Conservation (phyloP, 2,888 invertebrate genomes). For the Polymixis flavicincta region DNA sequence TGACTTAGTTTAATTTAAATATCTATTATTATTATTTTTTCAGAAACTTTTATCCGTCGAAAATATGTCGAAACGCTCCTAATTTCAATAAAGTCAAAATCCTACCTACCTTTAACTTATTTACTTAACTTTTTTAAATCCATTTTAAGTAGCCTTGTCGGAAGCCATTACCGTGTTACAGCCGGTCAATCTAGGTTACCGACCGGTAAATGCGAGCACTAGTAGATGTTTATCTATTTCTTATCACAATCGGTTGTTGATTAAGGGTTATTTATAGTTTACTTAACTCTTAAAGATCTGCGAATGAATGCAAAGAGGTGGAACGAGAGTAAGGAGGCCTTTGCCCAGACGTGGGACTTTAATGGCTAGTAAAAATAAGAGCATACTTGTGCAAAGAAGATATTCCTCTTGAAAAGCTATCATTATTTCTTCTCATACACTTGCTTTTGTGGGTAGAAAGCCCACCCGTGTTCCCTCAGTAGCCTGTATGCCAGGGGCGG, state of each 20-base stretch:
- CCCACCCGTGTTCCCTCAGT: no score
- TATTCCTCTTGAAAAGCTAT: background rate
- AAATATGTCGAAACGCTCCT: no score
- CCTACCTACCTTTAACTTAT: background rate
- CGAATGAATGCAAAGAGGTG: background rate
- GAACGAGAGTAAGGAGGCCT: no score
- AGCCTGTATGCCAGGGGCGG: no score
- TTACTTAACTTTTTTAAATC: background rate
- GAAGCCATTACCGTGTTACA: background rate
- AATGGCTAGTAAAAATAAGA: no score
- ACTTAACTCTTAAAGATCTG: background rate
- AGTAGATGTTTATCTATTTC: slow-evolving; percentile 21
- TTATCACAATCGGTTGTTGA: slow-evolving; percentile 25
- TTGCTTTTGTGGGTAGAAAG: no score
- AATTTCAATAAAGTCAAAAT: background rate
- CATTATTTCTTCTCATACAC: no score
- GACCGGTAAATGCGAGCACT: slow-evolving; percentile 4
- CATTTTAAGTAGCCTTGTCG: background rate
- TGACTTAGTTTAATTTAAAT: background rate
- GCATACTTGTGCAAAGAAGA: background rate
- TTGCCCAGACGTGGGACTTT: no score
- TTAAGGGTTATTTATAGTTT: slow-evolving; percentile 8
- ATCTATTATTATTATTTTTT: no score
- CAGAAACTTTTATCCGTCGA: no score
- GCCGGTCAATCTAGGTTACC: slow-evolving; percentile 16